These are phyloP conservation scores for Oncorhynchus masou DNA, from an alignment of 2,113 vertebrate species.

Conservation along the genomic window DNA sequence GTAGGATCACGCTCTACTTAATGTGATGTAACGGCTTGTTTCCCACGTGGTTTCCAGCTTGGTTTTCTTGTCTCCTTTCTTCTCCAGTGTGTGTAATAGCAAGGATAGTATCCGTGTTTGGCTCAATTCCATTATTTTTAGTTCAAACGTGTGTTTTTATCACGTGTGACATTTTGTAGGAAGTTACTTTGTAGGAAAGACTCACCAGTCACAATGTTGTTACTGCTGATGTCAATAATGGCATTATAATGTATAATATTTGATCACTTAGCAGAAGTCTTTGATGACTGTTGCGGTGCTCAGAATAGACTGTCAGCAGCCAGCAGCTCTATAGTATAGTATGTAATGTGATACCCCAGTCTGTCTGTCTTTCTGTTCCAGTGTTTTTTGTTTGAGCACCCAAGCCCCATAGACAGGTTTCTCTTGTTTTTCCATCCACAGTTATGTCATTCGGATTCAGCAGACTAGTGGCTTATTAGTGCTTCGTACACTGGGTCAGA, in stretches of 20 bases:
- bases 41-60: constrained; percentile 14
- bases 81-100: too few species aligned
- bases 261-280: too few species aligned
- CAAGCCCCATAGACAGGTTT: constrained; percentile 45
- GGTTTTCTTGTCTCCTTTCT: neutral
- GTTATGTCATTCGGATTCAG: constrained; percentile 15
- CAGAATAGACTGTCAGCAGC: neutral
- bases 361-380: constrained; percentile 1
- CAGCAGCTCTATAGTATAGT: neutral
- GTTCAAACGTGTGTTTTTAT: too few species aligned
- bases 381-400: constrained; percentile 41
- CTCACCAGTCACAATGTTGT: too few species aligned
- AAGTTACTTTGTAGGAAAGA: too few species aligned
- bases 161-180: too few species aligned
- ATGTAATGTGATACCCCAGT: constrained; percentile 48
- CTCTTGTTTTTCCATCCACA: constrained; percentile 31
- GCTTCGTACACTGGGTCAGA: neutral
- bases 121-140: too few species aligned
- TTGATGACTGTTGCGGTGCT: neutral
- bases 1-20: constrained; percentile 72
- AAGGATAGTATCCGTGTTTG: too few species aligned
- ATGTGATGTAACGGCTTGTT: constrained; percentile 37
- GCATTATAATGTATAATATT: too few species aligned
- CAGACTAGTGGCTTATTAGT: neutral
- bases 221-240: too few species aligned